A percentile compares a stretch with the other conserved stretches of the same genome.
phyloP scores from a whole-genome alignment of 2,113 vertebrate species.

The Sula dactylatra region DNA sequence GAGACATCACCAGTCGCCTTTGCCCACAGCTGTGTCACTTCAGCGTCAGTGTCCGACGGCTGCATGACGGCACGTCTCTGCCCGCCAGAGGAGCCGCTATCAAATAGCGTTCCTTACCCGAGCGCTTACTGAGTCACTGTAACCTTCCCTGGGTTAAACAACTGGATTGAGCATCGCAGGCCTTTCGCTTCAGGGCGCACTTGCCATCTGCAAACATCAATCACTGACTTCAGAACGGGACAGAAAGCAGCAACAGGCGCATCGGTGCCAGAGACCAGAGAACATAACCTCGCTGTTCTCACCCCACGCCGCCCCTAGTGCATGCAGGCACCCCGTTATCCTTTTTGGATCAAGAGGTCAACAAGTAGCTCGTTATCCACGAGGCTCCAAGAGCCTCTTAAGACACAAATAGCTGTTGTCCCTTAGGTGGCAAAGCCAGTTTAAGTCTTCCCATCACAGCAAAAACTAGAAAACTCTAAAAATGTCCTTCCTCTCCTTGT shows the following conservation, averaged over 20 bases:
- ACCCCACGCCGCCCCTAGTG: rapidly evolving
- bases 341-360: not conserved
- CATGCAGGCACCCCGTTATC: not conserved
- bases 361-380: rapidly evolving
- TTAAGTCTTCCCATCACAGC: not conserved
- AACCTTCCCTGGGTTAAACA: not conserved
- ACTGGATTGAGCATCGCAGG: not conserved
- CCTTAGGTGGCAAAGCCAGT: not conserved
- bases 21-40: not conserved
- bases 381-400: not conserved
- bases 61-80: rapidly evolving
- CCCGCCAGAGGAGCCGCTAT: too few species aligned
- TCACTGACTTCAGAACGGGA: not conserved
- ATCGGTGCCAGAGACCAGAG: not conserved
- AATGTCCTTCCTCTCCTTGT: not conserved
- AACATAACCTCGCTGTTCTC: rapidly evolving
- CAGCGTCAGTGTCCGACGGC: not conserved
- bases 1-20: not conserved
- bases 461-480: not conserved
- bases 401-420: not conserved
- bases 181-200: not conserved
- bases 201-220: rapidly evolving
- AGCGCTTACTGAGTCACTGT: too few species aligned
- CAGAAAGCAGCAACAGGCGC: not conserved
- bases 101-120: not conserved